These are phyloP conservation scores for Paratrypauchen microcephalus DNA, from an alignment of 2,797 vertebrate genomes.

Conservation along the genomic window DNA sequence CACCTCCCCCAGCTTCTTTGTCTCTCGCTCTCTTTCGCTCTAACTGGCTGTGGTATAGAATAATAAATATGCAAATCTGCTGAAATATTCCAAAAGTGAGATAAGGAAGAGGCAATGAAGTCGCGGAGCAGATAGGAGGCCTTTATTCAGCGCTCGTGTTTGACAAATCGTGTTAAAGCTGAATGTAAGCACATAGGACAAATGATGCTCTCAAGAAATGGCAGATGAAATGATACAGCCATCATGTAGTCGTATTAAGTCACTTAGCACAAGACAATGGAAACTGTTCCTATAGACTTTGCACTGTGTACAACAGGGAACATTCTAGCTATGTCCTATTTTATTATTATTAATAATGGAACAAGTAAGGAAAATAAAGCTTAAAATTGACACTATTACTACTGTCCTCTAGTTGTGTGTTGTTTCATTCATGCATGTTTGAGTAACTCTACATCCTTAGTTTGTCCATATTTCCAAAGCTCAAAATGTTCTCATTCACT, in stretches of 20 bases:
- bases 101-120: slow-evolving; percentile 56
- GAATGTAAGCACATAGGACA: slow-evolving; percentile 55
- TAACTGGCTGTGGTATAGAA: slow-evolving; percentile 41
- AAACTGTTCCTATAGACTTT: slow-evolving; percentile 32
- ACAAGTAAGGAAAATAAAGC: slow-evolving; percentile 21
- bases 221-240: slow-evolving; percentile 53
- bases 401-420: no score
- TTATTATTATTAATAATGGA: slow-evolving; percentile 29
- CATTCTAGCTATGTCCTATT: slow-evolving; percentile 19
- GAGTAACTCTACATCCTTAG: no score
- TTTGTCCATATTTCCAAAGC: no score
- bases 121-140: slow-evolving; percentile 39
- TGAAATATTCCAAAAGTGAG: slow-evolving; percentile 48
- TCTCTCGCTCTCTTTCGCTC: slow-evolving; percentile 11
- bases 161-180: slow-evolving; percentile 46
- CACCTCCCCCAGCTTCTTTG: slow-evolving; percentile 2
- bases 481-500: no score
- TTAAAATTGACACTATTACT: not conserved
- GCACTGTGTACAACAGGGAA: slow-evolving; percentile 23
- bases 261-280: slow-evolving; percentile 40
- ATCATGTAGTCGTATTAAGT: slow-evolving; percentile 44
- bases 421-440: no score
- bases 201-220: slow-evolving; percentile 55
- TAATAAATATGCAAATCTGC: slow-evolving; percentile 67
- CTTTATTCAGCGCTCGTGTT: slow-evolving; percentile 27